Evolutionary conservation across 2,888 invertebrate species (phyloP).

Genomic region (Archaeoteleia sp.): DNA sequence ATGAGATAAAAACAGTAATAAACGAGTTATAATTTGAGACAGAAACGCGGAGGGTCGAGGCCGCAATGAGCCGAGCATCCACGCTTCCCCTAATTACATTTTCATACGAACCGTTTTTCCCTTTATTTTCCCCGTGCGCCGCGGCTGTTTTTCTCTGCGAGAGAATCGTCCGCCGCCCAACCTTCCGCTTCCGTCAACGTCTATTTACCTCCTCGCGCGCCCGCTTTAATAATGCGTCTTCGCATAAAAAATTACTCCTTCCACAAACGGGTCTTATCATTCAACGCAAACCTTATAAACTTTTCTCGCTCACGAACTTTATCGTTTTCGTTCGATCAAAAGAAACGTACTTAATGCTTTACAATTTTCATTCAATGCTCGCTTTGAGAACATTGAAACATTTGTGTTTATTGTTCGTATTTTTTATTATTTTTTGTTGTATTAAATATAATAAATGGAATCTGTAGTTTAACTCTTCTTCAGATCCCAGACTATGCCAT

Average conservation of each 20-base stretch:
- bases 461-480: no score
- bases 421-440: no score
- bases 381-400: neutral
- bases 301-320: constrained; percentile 17
- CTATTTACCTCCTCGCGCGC: constrained; percentile 51
- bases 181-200: constrained; percentile 56
- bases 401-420: no score
- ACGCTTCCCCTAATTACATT: constrained; percentile 69
- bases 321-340: constrained; percentile 18
- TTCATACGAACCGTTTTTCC: constrained; percentile 68
- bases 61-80: constrained; percentile 66
- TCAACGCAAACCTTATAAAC: constrained; percentile 18
- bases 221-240: constrained; percentile 50
- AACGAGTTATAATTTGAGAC: constrained; percentile 61
- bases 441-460: no score
- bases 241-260: constrained; percentile 42
- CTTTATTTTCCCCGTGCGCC: constrained; percentile 62
- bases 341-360: neutral
- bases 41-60: constrained; percentile 59
- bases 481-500: no score
- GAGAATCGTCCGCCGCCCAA: constrained; percentile 40
- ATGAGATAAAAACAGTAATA: constrained; percentile 56
- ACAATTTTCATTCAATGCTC: constrained; percentile 10
- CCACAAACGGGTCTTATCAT: constrained; percentile 32
- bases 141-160: constrained; percentile 61